Percentiles rank a stretch among this genome's conserved stretches.
Conservation (phyloP, 2,113 vertebrate genomes). For the Phyllopteryx taeniolatus region DNA sequence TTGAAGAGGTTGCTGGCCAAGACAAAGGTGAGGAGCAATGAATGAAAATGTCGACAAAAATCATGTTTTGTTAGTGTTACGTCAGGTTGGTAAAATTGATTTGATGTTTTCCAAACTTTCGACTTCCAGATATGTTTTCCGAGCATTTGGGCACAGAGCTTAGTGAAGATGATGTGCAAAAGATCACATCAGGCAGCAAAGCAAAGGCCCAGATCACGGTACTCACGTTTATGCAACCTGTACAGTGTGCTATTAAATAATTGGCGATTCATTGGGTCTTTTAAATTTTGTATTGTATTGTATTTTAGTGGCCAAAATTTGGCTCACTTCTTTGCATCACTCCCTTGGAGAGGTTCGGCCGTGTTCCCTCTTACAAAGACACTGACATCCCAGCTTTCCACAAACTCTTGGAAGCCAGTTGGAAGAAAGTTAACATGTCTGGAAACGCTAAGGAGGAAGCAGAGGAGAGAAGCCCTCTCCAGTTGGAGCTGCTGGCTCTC, state of each 20-base stretch:
- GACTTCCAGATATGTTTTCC: slow-evolving; percentile 79
- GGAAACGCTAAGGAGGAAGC: slow-evolving; percentile 40
- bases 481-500: slow-evolving; percentile 86
- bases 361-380: slow-evolving; percentile 59
- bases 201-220: slow-evolving; percentile 79
- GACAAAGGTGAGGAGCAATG: slow-evolving; percentile 36
- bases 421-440: slow-evolving; percentile 75
- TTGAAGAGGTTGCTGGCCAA: background rate
- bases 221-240: background rate
- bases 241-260: background rate
- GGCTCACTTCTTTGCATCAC: slow-evolving; percentile 78
- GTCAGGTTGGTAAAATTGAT: background rate
- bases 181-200: slow-evolving; percentile 68
- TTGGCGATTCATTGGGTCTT: background rate
- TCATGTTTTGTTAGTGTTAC: background rate
- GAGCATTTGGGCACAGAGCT: slow-evolving; percentile 82
- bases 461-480: slow-evolving; percentile 73
- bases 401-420: slow-evolving; percentile 79
- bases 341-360: slow-evolving; percentile 70
- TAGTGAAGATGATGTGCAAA: slow-evolving; percentile 81
- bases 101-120: background rate
- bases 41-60: background rate
- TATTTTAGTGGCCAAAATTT: slow-evolving; percentile 81
- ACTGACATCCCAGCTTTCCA: slow-evolving; percentile 77
- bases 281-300: background rate